phyloP scores from a whole-genome alignment of 2,113 vertebrate genomes.

The Pogona vitticeps region DNA sequence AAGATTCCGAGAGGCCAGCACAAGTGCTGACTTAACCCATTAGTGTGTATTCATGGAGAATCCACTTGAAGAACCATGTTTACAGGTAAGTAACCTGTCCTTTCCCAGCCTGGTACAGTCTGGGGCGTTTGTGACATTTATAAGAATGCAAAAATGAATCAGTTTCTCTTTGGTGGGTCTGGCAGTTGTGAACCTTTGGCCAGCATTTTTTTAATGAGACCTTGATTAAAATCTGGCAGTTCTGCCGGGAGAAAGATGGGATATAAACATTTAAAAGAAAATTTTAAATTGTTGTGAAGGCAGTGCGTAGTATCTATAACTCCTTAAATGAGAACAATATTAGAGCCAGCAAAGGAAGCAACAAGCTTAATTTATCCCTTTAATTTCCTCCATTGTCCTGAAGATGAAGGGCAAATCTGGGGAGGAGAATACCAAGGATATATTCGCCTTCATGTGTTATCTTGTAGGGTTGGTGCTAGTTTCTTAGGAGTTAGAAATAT shows the following conservation, averaged over 20 bases:
- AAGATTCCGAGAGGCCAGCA: too few relatives aligned
- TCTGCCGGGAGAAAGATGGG: background rate
- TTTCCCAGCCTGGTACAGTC: too few relatives aligned
- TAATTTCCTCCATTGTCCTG: background rate
- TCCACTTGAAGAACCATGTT: too few relatives aligned
- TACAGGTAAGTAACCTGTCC: too few relatives aligned
- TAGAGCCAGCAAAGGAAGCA: background rate
- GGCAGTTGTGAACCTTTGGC: background rate
- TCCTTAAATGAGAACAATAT: slow-evolving; percentile 57
- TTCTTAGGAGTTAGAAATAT: background rate
- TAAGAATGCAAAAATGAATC: background rate
- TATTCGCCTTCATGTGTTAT: too few relatives aligned
- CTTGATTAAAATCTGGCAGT: background rate
- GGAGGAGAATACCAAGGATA: too few relatives aligned
- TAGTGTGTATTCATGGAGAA: too few relatives aligned
- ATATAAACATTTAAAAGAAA: background rate
- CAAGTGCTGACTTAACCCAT: too few relatives aligned
- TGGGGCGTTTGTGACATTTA: background rate
- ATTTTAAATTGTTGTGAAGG: background rate
- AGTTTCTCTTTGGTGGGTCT: background rate
- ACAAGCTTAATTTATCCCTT: background rate
- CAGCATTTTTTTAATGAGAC: background rate
- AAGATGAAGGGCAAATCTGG: background rate
- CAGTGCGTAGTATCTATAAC: background rate
- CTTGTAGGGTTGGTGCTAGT: background rate